Percentiles rank a stretch among this genome's conserved stretches.
These are phyloP conservation scores for Crotalus horridus DNA, from an alignment of 2,113 vertebrate genomes.

Conservation along the genomic window DNA sequence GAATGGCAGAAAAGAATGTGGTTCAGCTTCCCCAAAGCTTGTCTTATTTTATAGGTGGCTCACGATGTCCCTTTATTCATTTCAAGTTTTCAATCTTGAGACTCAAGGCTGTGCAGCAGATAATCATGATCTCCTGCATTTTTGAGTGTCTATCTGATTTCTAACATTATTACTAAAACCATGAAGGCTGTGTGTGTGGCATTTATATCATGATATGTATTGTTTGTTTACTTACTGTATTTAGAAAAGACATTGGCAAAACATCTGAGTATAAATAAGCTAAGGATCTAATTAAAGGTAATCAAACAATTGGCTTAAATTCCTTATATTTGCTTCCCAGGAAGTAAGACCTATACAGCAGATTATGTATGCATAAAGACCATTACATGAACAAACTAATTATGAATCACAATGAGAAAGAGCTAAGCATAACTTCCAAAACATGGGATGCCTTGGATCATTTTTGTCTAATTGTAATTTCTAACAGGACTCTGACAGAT, in stretches of 20 bases:
- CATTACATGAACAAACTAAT: too few relatives aligned
- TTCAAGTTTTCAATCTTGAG: not conserved
- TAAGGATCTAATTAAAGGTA: not conserved
- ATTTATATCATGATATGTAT: not conserved
- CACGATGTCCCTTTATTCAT: too few relatives aligned
- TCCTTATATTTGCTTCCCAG: not conserved
- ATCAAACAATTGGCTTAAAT: not conserved
- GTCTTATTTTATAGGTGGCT: not conserved
- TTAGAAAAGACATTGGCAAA: not conserved
- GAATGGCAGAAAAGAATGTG: not conserved
- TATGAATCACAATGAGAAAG: not conserved
- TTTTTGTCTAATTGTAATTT: not conserved
- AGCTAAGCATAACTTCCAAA: not conserved
- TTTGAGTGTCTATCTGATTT: not conserved
- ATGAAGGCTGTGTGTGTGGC: not conserved
- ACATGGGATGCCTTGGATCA: not conserved
- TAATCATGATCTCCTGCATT: not conserved
- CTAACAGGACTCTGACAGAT: not conserved
- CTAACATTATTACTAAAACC: not conserved
- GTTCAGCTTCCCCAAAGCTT: not conserved
- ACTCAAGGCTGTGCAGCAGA: not conserved
- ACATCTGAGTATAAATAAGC: not conserved
- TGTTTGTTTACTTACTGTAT: not conserved
- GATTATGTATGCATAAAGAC: not conserved
- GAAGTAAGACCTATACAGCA: not conserved